Percentiles rank a stretch among this genome's conserved stretches.
phyloP scores from a whole-genome alignment of 2,797 vertebrate species.

The Gila robusta region DNA sequence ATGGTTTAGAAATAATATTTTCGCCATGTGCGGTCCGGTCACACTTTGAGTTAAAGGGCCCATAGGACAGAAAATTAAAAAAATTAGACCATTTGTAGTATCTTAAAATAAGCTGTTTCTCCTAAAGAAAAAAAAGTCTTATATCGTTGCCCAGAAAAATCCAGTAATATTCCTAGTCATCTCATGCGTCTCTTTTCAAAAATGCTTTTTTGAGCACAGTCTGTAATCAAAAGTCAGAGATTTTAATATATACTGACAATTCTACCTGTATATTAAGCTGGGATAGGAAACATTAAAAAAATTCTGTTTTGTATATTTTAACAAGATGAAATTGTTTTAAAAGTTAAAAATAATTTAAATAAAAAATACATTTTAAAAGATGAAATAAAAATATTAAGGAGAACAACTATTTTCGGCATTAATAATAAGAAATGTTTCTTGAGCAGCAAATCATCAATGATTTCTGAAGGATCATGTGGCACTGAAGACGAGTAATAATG shows the following conservation, averaged over 20 bases:
- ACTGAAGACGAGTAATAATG: not conserved
- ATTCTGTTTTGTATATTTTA: too few relatives aligned
- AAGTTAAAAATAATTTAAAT: too few relatives aligned
- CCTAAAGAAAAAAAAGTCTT: not conserved
- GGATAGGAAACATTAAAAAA: not conserved
- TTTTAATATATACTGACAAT: not conserved
- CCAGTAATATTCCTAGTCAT: not conserved
- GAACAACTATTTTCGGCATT: not conserved
- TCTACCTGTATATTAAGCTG: not conserved
- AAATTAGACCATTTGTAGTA: not conserved
- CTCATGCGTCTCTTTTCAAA: not conserved
- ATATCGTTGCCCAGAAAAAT: conserved; percentile 1
- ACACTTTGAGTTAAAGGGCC: not conserved
- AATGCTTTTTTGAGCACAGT: not conserved
- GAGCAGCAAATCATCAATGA: not conserved
- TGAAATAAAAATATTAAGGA: not conserved
- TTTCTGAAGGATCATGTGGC: not conserved
- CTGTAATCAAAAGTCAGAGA: not conserved
- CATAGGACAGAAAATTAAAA: not conserved
- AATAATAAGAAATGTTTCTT: not conserved
- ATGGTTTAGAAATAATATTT: conserved; percentile 17
- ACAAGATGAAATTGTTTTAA: too few relatives aligned
- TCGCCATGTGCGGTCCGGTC: not conserved
- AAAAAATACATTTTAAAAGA: not conserved
- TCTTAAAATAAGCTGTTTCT: not conserved